A percentile compares a stretch with the other conserved stretches of the same genome.
Evolutionary conservation across 2,113 vertebrate species (phyloP).

Genomic region (Macrotis lagotis): DNA sequence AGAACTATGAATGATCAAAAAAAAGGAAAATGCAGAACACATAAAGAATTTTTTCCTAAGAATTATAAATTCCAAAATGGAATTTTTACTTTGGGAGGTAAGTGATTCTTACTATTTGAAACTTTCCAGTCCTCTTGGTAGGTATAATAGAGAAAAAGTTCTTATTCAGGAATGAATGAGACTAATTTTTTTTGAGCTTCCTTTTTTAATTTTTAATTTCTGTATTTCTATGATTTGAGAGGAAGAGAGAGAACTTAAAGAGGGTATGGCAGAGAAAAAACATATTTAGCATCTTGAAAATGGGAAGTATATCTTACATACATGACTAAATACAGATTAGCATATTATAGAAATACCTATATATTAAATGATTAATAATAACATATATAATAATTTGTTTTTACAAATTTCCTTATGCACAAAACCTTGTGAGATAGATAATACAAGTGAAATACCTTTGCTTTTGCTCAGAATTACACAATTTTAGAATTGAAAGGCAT

Average conservation of each 20-base stretch:
- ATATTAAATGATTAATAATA: neutral
- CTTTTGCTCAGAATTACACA: neutral
- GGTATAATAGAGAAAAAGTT: too few species aligned
- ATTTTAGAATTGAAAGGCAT: neutral
- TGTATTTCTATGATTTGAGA: neutral
- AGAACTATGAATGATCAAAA: too few species aligned
- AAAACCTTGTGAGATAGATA: neutral
- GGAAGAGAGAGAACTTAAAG: neutral
- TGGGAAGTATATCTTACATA: neutral
- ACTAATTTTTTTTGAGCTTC: too few species aligned
- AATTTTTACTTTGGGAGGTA: too few species aligned
- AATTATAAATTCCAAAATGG: too few species aligned
- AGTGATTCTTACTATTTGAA: too few species aligned
- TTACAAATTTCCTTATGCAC: neutral
- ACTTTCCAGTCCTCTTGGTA: too few species aligned
- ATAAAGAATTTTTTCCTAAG: too few species aligned
- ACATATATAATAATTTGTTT: neutral
- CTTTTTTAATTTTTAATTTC: neutral
- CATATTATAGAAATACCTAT: neutral
- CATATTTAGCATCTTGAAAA: neutral
- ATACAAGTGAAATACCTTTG: neutral
- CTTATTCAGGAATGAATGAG: too few species aligned
- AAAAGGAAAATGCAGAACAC: too few species aligned
- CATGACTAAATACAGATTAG: neutral
- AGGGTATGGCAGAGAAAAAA: neutral